Percentiles rank a stretch among this genome's conserved stretches.
phyloP scores from a whole-genome alignment of 2,113 vertebrate species.

The Plectropomus leopardus region DNA sequence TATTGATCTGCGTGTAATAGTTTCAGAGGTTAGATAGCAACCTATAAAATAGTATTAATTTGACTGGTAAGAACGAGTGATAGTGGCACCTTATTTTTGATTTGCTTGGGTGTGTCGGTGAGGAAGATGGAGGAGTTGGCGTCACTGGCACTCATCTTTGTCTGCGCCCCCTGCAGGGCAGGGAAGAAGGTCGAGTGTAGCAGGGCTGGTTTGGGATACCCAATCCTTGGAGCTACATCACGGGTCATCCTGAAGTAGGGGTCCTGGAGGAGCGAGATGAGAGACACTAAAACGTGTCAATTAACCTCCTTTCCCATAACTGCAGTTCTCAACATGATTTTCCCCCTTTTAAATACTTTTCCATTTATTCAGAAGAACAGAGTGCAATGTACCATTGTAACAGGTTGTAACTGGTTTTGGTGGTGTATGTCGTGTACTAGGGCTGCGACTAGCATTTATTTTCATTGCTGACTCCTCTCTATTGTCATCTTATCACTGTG shows the following conservation, averaged over 20 bases:
- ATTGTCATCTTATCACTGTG: neutral
- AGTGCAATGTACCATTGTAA: too few relatives aligned
- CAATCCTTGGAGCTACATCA: constrained; percentile 95
- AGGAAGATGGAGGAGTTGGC: constrained; percentile 97
- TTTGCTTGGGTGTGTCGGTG: constrained; percentile 95
- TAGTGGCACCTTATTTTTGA: constrained; percentile 93
- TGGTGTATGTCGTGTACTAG: too few relatives aligned
- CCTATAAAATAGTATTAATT: too few relatives aligned
- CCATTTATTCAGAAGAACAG: too few relatives aligned
- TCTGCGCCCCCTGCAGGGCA: constrained; percentile 96
- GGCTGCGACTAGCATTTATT: too few relatives aligned
- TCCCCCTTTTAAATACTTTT: too few relatives aligned
- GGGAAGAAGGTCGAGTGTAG: constrained; percentile 98
- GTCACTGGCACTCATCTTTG: constrained; percentile 98
- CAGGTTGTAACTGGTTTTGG: too few relatives aligned
- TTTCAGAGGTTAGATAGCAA: neutral
- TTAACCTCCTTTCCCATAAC: too few relatives aligned
- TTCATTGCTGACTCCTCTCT: too few relatives aligned
- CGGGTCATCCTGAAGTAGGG: constrained; percentile 99
- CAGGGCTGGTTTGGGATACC: constrained; percentile 93
- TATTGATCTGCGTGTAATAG: constrained; percentile 89
- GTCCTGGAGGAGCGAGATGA: constrained; percentile 83
- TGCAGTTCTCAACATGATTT: too few relatives aligned
- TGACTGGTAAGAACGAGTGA: neutral
- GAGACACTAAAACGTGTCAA: neutral